These are phyloP conservation scores for Steatornis caripensis DNA, from an alignment of 2,113 vertebrate species.

Conservation along the genomic window DNA sequence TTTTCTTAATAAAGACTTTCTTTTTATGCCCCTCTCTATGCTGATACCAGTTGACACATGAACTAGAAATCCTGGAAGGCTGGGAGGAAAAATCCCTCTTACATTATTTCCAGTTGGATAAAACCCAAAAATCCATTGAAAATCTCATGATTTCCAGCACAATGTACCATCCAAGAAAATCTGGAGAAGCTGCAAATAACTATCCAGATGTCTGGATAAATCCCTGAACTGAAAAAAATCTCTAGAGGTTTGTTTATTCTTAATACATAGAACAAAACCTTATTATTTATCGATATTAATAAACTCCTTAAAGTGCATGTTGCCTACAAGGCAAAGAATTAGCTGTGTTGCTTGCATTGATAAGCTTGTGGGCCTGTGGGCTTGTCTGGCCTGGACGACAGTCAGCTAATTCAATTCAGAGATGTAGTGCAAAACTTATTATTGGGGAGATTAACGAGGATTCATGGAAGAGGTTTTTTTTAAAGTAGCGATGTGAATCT, in stretches of 20 bases:
- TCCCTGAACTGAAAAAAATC: background rate
- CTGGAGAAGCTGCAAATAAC: slow-evolving; percentile 22
- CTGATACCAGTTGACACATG: background rate
- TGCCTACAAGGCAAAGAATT: background rate
- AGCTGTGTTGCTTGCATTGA: background rate
- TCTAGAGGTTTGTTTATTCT: background rate
- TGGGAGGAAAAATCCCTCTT: slow-evolving; percentile 23
- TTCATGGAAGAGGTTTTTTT: background rate
- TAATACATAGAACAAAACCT: background rate
- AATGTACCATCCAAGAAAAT: background rate
- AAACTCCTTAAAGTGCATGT: background rate
- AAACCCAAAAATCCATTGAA: background rate
- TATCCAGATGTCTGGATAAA: slow-evolving; percentile 42
- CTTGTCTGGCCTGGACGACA: background rate
- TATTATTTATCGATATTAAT: background rate
- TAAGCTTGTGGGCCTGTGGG: background rate
- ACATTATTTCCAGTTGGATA: slow-evolving; percentile 28
- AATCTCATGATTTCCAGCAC: slow-evolving; percentile 14
- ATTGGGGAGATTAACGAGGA: background rate
- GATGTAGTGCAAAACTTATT: background rate
- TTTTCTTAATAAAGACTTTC: slow-evolving; percentile 36
- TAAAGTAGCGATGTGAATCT: background rate
- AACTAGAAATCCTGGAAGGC: slow-evolving; percentile 35
- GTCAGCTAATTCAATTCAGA: background rate
- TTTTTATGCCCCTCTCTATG: background rate